These are phyloP conservation scores for Sycophila sp. DNA, from an alignment of 1,140 invertebrate species.

Conservation along the genomic window DNA sequence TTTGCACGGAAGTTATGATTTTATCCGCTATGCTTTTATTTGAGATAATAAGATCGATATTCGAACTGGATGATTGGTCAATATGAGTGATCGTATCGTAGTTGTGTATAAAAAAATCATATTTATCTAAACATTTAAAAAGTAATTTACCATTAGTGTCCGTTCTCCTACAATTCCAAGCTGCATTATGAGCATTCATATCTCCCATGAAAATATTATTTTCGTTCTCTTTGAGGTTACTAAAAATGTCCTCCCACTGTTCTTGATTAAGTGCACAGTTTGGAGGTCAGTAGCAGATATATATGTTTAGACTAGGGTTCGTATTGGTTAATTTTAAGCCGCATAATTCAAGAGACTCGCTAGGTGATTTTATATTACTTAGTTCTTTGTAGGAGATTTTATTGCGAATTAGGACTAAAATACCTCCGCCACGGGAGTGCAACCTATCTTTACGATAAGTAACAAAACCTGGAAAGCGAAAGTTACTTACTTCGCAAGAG, in stretches of 20 bases:
- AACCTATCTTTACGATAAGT: background rate
- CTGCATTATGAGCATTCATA: no score
- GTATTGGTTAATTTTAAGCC: background rate
- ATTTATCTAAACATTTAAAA: no score
- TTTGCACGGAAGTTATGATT: constrained; percentile 43
- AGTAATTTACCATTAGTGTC: no score
- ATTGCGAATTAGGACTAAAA: background rate
- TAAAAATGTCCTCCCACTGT: background rate
- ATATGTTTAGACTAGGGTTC: no score
- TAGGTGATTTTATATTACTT: background rate
- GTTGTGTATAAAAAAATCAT: constrained; percentile 11
- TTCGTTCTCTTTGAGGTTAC: background rate
- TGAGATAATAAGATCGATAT: background rate
- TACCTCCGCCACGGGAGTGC: background rate
- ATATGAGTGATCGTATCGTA: background rate
- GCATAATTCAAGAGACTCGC: background rate
- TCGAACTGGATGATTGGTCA: background rate
- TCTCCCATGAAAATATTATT: background rate
- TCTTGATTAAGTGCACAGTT: no score
- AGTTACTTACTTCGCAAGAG: background rate
- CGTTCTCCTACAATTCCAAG: no score
- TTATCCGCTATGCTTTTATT: background rate
- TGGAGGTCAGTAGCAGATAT: background rate
- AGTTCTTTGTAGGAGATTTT: background rate
- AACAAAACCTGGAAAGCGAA: background rate